Evolutionary conservation across 2,113 vertebrate species (phyloP).

Genomic region (Pseudonaja textilis): DNA sequence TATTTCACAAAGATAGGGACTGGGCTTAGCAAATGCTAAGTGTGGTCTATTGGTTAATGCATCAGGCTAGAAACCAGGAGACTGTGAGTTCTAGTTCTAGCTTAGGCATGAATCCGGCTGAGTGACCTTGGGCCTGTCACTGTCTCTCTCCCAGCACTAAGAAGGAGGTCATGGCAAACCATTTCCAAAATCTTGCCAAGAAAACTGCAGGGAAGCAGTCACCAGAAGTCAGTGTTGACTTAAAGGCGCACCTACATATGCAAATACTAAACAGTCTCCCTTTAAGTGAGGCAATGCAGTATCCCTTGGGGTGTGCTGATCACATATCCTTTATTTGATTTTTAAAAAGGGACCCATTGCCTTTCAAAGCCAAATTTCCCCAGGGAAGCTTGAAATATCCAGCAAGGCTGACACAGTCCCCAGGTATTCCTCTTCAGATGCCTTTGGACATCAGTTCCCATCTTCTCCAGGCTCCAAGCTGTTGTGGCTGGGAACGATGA

Average conservation of each 20-base stretch:
- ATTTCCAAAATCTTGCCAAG: neutral
- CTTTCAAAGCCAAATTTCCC: neutral
- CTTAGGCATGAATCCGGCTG: neutral
- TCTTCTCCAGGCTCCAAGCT: neutral
- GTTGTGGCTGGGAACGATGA: neutral
- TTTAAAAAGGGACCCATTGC: neutral
- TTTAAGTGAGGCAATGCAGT: neutral
- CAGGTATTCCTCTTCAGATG: neutral
- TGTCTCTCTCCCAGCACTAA: neutral
- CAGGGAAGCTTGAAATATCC: neutral
- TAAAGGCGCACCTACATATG: neutral
- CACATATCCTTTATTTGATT: neutral
- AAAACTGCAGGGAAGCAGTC: neutral
- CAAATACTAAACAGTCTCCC: neutral
- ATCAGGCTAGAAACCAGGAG: neutral
- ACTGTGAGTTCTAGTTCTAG: neutral
- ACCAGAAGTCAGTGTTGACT: neutral
- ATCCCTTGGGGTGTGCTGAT: too few relatives aligned
- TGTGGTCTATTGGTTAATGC: neutral
- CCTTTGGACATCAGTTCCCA: neutral
- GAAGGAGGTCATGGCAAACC: neutral
- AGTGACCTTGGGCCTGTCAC: neutral
- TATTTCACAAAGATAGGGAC: neutral
- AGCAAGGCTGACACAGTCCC: neutral
- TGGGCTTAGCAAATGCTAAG: neutral